Base-by-base conservation (phyloP, 2,113 vertebrate species). In the Vidua chalybeata region DNA sequence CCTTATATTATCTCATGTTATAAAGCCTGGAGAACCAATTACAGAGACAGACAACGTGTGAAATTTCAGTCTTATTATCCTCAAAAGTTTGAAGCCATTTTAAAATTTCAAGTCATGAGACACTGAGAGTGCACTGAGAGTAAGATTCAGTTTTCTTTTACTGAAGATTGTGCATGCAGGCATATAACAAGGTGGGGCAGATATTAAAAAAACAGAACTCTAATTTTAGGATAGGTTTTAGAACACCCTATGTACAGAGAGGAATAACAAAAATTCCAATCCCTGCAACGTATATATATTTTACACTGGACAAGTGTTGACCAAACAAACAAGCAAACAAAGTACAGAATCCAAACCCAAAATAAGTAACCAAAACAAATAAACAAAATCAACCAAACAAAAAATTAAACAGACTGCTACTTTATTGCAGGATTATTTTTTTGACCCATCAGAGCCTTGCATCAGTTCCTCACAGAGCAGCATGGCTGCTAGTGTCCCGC, bases 201-300 rank as follows among this genome's bases (percentile, higher is more conserved):
- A 89, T 26, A 63, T 22, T 43, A 37, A n/a, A 48, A 83, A 82
- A 63, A 41, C 75, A 75, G 12, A 4, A 58, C 8, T 1, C 3
- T 63, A 28, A 46, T 61, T 84, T 80, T 77, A 62, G 41, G 9
- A n/a, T 15, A 46, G 10, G 4, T 1, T 13, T 84, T 62, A 37
- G 27, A 16, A 16, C 12, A 35, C 14, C 41, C 2, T 33, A 2
- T 12, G 21, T 56, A 56, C 8, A 69, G 23, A 80, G 30, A 37
- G 14, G 14, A 33, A 72, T n/a, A 84, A 54, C 1, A 22, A 56
- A 81, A 89, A 66, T 77, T 77, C 28, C 16, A 46, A 13, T 21
- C 2, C 4, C n/a, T 63, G 18, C 16, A 59, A 55, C 0, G 0
- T 54, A 10, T 9, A 31, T 19, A 11, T 66, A 52, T 59, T 59